Evolutionary conservation across 2,888 invertebrate genomes (phyloP), one percentile per base, ranked within the genome.

Genomic region (Pseudococcus jackbeardsleyi): DNA sequence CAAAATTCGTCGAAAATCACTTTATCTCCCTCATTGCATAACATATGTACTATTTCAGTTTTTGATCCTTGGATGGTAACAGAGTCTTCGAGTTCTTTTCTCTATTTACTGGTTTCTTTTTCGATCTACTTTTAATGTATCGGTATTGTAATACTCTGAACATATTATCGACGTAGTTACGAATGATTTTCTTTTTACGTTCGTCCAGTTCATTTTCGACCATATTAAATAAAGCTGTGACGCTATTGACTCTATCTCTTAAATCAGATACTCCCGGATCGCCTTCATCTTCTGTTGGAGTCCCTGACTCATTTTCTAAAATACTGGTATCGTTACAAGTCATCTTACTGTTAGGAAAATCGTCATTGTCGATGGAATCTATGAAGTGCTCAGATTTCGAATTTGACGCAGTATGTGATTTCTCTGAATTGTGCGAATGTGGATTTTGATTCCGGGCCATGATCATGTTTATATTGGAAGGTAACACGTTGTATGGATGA

Each of bases 91-190:
- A 12, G 26, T 85, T 85, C n/a, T 85, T 85, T 26, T 85, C 39
- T 50, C 26, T 33, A 39, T 22, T 12, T 6, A 59, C 39, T 26
- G 59, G 7, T 50, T 87, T 87, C 19, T 88, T 88, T 54, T 59
- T 88, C 82, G 88, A 59, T 82, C 54, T 88, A 79, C 82, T 42
- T 39, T 88, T 88, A 59, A 82, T 88, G 22, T 88, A 88, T 15
- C 88, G 17, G 54, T 88, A 82, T 39, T 88, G 88, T 17, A 88
- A n/a, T 26, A 88, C 88, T 79, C 82, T 42, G 19, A 88, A 88
- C 82, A 88, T 88, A n/a, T 88, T 88, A 59, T 88, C 88, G 0
- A 88, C 88, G 82, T 88, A 88, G 19, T 88, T 88, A n/a, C 88
- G 88, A n/a, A 88, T 88, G 15, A 88, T 82, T 39, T 88, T 88